Conservation (phyloP, 2,888 invertebrate genomes). For the Dryobota labecula region DNA sequence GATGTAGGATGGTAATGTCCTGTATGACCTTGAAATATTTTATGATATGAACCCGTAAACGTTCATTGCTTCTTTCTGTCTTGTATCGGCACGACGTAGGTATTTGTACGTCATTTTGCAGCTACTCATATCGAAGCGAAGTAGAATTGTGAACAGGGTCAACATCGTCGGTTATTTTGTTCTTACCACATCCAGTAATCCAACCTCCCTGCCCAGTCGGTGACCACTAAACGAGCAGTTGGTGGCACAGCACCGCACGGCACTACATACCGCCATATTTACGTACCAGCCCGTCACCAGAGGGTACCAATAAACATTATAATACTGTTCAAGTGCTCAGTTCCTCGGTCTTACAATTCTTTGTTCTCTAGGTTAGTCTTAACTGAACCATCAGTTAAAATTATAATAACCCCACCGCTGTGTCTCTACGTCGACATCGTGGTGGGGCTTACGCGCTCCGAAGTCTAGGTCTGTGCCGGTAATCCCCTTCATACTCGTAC, state of each 20-base stretch:
- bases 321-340: constrained; percentile 22
- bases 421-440: no score
- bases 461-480: no score
- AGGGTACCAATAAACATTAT: constrained; percentile 57
- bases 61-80: neutral
- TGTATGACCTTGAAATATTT: constrained; percentile 12
- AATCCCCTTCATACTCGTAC: no score
- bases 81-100: no score
- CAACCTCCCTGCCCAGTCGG: neutral
- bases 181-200: constrained; percentile 26
- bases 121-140: no score
- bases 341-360: neutral
- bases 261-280: constrained; percentile 56
- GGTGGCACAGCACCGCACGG: constrained; percentile 53
- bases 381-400: neutral
- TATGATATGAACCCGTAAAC: neutral
- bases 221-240: constrained; percentile 65
- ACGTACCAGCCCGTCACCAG: constrained; percentile 49
- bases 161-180: neutral
- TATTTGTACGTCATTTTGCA: no score
- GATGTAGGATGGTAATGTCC: neutral
- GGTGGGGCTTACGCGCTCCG: no score
- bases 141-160: no score
- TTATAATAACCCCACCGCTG: no score
- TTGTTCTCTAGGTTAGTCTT: neutral